phyloP scores from a whole-genome alignment of 2,888 invertebrate genomes.

The Ellobium chinense region DNA sequence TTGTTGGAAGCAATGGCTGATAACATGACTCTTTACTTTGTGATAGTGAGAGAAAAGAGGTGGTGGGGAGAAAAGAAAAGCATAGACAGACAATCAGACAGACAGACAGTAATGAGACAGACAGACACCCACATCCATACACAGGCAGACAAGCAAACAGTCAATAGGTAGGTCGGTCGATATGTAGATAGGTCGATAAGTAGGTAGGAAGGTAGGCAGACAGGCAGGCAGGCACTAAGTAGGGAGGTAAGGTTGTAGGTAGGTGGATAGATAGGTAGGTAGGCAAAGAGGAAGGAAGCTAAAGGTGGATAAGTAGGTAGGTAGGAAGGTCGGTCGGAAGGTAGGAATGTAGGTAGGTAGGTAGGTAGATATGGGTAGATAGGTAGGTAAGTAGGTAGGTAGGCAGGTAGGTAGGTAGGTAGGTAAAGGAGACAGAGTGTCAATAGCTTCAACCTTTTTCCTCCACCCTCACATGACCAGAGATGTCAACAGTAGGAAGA shows the following conservation, averaged over 20 bases:
- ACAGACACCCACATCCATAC: too few species aligned
- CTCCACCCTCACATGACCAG: too few species aligned
- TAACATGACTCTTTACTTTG: too few species aligned
- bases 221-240: background rate
- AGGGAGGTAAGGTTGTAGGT: background rate
- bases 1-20: too few species aligned
- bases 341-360: slow-evolving; percentile 3
- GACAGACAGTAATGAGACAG: too few species aligned
- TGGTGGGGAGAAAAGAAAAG: too few species aligned
- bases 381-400: background rate
- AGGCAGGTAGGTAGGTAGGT: background rate
- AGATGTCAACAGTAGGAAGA: too few species aligned
- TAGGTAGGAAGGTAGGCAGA: background rate
- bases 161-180: background rate
- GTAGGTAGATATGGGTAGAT: too few species aligned
- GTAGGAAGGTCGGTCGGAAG: slow-evolving; percentile 6
- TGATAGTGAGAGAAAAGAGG: too few species aligned
- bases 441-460: too few species aligned
- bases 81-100: too few species aligned
- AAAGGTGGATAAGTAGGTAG: slow-evolving; percentile 2
- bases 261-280: background rate
- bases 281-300: slow-evolving; percentile 6
- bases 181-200: background rate
- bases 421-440: background rate
- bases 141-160: background rate